These are phyloP conservation scores for Spheniscus mendiculus DNA, from an alignment of 2,113 vertebrate genomes.

Conservation along the genomic window DNA sequence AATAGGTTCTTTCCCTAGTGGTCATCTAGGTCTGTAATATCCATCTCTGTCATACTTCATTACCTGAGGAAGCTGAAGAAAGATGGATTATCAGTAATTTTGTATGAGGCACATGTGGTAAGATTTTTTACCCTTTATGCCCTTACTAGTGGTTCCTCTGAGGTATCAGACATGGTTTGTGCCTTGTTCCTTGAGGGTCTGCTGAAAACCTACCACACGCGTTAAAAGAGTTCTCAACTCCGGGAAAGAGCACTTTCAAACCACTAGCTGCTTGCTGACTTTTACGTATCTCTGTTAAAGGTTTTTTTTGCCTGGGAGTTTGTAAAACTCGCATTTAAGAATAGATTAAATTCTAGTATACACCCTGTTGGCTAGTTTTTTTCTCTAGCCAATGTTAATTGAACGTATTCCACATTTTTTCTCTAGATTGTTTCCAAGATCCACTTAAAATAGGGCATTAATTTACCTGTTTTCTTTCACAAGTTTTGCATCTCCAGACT, in stretches of 20 bases:
- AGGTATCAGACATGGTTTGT: not conserved
- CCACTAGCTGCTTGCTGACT: not conserved
- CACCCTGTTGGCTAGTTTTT: not conserved
- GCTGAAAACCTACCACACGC: not conserved
- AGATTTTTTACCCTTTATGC: not conserved
- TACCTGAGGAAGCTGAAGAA: not conserved
- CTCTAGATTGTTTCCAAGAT: not conserved
- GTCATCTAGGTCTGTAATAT: not conserved
- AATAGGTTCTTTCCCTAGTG: not conserved
- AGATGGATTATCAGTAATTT: not conserved
- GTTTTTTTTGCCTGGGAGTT: not conserved
- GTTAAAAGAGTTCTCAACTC: not conserved
- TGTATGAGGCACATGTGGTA: accelerated
- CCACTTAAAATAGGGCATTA: not conserved
- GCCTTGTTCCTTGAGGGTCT: not conserved
- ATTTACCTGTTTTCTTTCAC: not conserved
- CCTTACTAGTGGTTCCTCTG: not conserved
- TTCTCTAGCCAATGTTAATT: not conserved
- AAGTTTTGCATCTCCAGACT: not conserved
- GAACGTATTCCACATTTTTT: not conserved
- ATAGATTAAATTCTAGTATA: not conserved
- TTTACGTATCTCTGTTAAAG: not conserved
- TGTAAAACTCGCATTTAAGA: not conserved
- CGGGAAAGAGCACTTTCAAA: not conserved
- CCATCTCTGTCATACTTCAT: not conserved